Evolutionary conservation across 1,140 invertebrate species (phyloP).

Genomic region (Pogonus chalceus): DNA sequence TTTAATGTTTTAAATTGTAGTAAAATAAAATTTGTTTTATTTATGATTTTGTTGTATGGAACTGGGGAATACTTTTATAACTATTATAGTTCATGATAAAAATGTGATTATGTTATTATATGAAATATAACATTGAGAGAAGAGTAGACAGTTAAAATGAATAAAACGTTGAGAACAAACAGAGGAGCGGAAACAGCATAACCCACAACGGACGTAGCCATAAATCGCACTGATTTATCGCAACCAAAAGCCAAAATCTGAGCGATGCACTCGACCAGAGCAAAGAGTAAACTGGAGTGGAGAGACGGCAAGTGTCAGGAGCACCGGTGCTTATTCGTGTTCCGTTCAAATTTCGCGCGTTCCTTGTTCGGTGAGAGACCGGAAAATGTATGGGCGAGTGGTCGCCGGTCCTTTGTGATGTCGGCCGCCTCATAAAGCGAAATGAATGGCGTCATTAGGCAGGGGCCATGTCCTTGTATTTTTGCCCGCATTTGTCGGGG

Average conservation of each 20-base stretch:
- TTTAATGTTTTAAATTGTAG: no score
- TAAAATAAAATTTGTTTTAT: no score
- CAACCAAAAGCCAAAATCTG: slow-evolving; percentile 17
- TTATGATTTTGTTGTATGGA: no score
- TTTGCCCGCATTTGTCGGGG: slow-evolving; percentile 28
- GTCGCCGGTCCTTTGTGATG: slow-evolving; percentile 27
- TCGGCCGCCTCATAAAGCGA: slow-evolving; percentile 28
- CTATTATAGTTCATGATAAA: no score
- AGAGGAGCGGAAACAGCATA: no score
- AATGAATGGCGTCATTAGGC: slow-evolving; percentile 30
- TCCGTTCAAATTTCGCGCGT: slow-evolving; percentile 10
- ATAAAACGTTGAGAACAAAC: no score
- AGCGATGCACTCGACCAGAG: slow-evolving; percentile 15
- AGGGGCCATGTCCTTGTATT: slow-evolving; percentile 29
- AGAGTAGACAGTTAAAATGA: no score
- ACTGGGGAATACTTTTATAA: no score
- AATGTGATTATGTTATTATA: no score
- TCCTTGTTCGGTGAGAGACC: slow-evolving; percentile 6
- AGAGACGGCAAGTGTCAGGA: slow-evolving; percentile 2
- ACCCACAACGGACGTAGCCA: no score
- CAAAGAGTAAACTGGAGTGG: neutral
- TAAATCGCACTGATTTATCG: slow-evolving; percentile 20
- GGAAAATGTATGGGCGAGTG: slow-evolving; percentile 24
- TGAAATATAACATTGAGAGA: no score
- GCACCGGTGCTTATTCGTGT: neutral